Conservation (phyloP, 2,888 invertebrate species). For the Drosophila birchii region DNA sequence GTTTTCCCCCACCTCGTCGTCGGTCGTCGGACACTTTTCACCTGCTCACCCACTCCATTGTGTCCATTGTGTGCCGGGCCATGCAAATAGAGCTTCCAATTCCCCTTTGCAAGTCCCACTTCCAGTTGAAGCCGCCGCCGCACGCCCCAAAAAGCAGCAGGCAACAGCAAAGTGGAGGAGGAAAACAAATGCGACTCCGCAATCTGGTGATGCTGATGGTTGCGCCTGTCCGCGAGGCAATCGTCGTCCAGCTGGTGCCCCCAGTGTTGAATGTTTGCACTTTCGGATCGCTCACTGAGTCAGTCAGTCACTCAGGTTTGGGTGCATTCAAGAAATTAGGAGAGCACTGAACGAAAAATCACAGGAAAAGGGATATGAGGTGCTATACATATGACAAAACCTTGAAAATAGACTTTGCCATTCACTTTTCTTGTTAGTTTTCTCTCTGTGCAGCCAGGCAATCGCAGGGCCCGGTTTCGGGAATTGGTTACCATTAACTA, state of each 20-base stretch:
- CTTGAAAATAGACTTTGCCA: background rate
- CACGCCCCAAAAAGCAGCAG: constrained; percentile 29
- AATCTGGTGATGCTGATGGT: constrained; percentile 45
- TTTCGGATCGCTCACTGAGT: constrained; percentile 55
- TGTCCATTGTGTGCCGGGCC: constrained; percentile 49
- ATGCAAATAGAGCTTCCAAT: constrained; percentile 64
- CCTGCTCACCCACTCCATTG: constrained; percentile 57
- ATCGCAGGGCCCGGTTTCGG: constrained; percentile 24
- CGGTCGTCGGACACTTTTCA: constrained; percentile 66
- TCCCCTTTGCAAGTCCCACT: constrained; percentile 7
- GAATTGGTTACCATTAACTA: constrained; percentile 45
- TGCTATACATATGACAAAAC: background rate
- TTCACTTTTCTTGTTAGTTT: background rate
- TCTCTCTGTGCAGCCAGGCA: constrained; percentile 21
- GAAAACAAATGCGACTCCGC: constrained; percentile 26
- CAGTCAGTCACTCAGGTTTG: constrained; percentile 36
- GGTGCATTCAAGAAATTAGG: constrained; percentile 17
- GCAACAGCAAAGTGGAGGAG: constrained; percentile 1
- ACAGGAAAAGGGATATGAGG: no score
- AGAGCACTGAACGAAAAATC: background rate
- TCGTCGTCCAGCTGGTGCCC: constrained; percentile 69
- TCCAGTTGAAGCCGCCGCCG: constrained; percentile 17
- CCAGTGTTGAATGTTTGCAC: constrained; percentile 75
- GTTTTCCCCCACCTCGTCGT: constrained; percentile 54
- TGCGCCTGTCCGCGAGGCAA: constrained; percentile 51